Percentiles rank a stretch among this genome's conserved stretches.
phyloP scores from a whole-genome alignment of 2,888 invertebrate genomes.

The Parnassius mnemosyne region DNA sequence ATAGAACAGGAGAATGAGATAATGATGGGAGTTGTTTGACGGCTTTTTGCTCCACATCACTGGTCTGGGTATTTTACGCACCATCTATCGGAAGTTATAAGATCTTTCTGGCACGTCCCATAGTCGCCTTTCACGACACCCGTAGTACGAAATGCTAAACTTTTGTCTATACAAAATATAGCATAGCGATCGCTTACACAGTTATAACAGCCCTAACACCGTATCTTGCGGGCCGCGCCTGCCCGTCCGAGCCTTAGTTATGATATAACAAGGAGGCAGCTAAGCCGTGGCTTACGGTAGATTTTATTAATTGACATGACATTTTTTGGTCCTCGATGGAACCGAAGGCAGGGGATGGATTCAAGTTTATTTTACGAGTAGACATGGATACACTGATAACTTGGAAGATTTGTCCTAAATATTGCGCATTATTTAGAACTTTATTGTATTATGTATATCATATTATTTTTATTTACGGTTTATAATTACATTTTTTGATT shows the following conservation, averaged over 20 bases:
- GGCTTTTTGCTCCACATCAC: no score
- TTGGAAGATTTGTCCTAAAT: background rate
- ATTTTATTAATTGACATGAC: constrained; percentile 76
- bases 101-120: no score
- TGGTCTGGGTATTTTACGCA: no score
- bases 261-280: constrained; percentile 68
- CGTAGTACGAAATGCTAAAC: no score
- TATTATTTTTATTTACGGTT: no score
- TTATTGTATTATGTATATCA: no score
- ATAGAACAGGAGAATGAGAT: no score
- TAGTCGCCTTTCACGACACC: no score
- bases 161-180: background rate
- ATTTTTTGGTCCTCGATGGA: constrained; percentile 47
- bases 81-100: no score
- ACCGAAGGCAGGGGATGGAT: constrained; percentile 30
- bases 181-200: constrained; percentile 7
- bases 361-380: constrained; percentile 15
- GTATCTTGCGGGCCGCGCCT: constrained; percentile 40
- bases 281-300: constrained; percentile 68
- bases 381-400: constrained; percentile 1
- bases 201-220: constrained; percentile 20
- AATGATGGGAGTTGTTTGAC: no score
- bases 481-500: no score
- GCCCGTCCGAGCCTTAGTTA: constrained; percentile 59
- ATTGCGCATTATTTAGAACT: no score